Evolutionary conservation across 2,797 vertebrate species (phyloP), one percentile per base, ranked within the genome.

Genomic region (Vipera latastei): DNA sequence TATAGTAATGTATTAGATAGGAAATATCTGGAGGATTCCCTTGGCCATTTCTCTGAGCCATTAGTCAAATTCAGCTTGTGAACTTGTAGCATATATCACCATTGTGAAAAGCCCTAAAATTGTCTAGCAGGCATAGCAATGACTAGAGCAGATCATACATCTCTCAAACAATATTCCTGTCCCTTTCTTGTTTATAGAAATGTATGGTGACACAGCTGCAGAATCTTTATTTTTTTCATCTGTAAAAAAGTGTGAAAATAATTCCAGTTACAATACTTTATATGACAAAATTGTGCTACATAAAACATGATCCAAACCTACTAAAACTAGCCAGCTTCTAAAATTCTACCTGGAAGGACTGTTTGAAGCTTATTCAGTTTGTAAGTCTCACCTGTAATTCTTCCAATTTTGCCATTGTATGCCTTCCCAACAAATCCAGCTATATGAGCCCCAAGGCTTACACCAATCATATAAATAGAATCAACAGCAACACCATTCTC

Each of bases 361-460:
- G 9, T 48, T 48, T 83, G 73, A 83, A 83, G 38, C 48, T 83
- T 12, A 25, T 56, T 48, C 57, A 61, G 3, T n/a, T 51, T 8
- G n/a, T 4, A 0, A 0, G 14, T 8, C 94, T 97, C 97, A 99
- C 99, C 99, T 98, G 99, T 99, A 96, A 99, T 99, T 95, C 99
- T 98, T 92, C 99, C 98, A 78, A 99, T 97, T 96, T 96, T 98
- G 6, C 99, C 99, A 86, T 98, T 97, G 96, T 99, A 98, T 94
- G 97, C 98, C 6, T 99, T 98, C 1, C 99, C 99, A 26, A 99
- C 98, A 88, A 98, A 99, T 83, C 99, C 99, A 28, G 99, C 98
- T 95, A 99, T 94, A 94, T 99, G 99, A 97, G 99, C 99, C 25
- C 99, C 99, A 91, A 99, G 98, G 92, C 99, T 99, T 89, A 99